Base-by-base conservation (phyloP, 37 sponge, comb jelly and placozoan species). In the Aplysina aerophoba region DNA sequence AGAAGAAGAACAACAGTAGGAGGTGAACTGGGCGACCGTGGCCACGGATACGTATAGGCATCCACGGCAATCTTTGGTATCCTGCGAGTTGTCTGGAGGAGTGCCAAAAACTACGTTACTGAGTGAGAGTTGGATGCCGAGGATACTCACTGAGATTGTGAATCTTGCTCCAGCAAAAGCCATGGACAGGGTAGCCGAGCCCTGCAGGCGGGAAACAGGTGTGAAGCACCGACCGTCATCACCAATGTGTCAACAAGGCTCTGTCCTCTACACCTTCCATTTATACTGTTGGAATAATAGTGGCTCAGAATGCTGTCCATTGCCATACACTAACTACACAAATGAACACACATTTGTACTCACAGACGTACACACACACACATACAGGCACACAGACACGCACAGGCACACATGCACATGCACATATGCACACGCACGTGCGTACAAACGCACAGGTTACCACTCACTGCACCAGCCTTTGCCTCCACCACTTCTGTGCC, bases 401-500 rank as follows among this genome's bases (percentile, higher is more conserved):
- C 34, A 69, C 71, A 65, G 30, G 27, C 33, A 27, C 71, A 69
- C 71, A 69, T 35, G 34, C 71, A 69, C 71, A 69, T 28, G 34
- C 71, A 65, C 66, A 65, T 30, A 65, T 30, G 27, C 66, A 65
- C 66, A 65, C 66, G 27, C 66, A 65, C 66, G 27, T 30, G 27
- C 66, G 27, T 30, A 65, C 66, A 65, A 25, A 65, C 22, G 27
- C 66, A 65, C 66, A 65, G 30, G 20, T 31, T 3, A 55, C 62
- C 12, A 85, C 94, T 69, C 58, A 93, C 95, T 25, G 97, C 95
- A 84, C 99, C 99, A 64, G 99, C 99, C 81, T 99, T 99, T 28
- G 99, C 99, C 58, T 99, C 95, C 16, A 99, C 99, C 8, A 99
- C 99, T 82, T 99, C 99, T 55, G 99, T 99, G 24, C 99, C 99